Percentiles rank a stretch among this genome's conserved stretches.
Evolutionary conservation across 2,113 vertebrate genomes (phyloP).

Genomic region (Notothenia rossii): DNA sequence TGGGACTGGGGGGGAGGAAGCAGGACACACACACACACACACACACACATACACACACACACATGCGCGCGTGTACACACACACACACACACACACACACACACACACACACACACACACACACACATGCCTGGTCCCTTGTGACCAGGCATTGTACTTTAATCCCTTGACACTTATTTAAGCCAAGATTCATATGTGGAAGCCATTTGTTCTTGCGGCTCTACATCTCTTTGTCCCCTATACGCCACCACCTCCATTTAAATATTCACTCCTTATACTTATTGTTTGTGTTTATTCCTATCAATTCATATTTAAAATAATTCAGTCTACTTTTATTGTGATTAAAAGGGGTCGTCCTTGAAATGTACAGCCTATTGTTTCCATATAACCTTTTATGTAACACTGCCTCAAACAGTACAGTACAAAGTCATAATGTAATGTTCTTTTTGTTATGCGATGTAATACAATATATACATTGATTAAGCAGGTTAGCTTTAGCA

Average conservation of each 20-base stretch:
- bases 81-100: slow-evolving; percentile 15
- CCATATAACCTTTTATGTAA: neutral
- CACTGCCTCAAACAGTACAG: neutral
- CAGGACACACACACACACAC: neutral
- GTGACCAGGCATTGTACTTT: slow-evolving; percentile 64
- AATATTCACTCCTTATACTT: slow-evolving; percentile 7
- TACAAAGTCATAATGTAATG: neutral
- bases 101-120: slow-evolving; percentile 39
- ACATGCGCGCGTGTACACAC: slow-evolving; percentile 39
- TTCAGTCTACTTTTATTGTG: neutral
- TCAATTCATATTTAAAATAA: too few species aligned
- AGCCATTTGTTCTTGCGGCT: slow-evolving; percentile 20
- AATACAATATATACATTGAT: neutral
- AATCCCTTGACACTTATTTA: slow-evolving; percentile 70
- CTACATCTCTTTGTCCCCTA: slow-evolving; percentile 51
- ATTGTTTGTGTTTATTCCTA: neutral
- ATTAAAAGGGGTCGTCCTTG: neutral
- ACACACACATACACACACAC: slow-evolving; percentile 7
- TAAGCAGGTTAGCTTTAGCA: neutral
- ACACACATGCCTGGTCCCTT: slow-evolving; percentile 48
- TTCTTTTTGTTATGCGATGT: neutral
- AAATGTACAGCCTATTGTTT: neutral
- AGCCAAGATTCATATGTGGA: slow-evolving; percentile 63
- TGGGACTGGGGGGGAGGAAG: slow-evolving; percentile 38
- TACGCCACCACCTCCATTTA: neutral